phyloP scores from a whole-genome alignment of 2,113 vertebrate species.

The Seriola quinqueradiata region DNA sequence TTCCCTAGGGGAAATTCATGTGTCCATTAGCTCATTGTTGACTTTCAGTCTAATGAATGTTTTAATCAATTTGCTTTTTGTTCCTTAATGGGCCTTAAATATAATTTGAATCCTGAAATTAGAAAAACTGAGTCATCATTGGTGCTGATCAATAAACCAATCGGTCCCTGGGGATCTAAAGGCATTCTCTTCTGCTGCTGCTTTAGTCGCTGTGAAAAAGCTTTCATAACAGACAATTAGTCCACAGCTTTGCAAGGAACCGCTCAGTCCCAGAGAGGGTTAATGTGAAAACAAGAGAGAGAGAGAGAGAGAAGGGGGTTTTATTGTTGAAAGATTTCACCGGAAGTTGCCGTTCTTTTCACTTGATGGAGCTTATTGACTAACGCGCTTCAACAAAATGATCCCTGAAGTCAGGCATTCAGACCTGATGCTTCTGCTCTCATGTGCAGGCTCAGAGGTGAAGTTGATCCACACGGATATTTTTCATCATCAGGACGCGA shows the following conservation, averaged over 20 bases:
- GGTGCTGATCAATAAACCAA: background rate
- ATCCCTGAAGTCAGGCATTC: rapidly evolving
- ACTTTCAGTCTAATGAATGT: too few relatives aligned
- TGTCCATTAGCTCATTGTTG: too few relatives aligned
- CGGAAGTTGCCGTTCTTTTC: background rate
- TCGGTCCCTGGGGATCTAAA: background rate
- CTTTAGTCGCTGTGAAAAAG: background rate
- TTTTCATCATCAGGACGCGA: too few relatives aligned
- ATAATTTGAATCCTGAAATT: too few relatives aligned
- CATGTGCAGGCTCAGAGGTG: background rate
- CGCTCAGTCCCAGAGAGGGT: too few relatives aligned
- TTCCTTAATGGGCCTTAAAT: too few relatives aligned
- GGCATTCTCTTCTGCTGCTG: background rate
- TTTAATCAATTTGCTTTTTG: too few relatives aligned
- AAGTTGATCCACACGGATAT: background rate
- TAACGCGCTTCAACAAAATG: background rate
- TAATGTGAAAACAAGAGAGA: too few relatives aligned
- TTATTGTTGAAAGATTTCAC: constrained; percentile 28
- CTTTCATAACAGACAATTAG: background rate
- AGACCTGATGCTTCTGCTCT: background rate
- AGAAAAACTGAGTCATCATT: background rate
- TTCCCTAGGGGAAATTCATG: too few relatives aligned
- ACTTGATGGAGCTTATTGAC: rapidly evolving
- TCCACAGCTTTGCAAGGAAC: background rate
- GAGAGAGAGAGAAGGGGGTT: background rate